A percentile compares a stretch with the other conserved stretches of the same genome.
phyloP scores from a whole-genome alignment of 2,888 invertebrate genomes.

The Bembecia ichneumoniformis region DNA sequence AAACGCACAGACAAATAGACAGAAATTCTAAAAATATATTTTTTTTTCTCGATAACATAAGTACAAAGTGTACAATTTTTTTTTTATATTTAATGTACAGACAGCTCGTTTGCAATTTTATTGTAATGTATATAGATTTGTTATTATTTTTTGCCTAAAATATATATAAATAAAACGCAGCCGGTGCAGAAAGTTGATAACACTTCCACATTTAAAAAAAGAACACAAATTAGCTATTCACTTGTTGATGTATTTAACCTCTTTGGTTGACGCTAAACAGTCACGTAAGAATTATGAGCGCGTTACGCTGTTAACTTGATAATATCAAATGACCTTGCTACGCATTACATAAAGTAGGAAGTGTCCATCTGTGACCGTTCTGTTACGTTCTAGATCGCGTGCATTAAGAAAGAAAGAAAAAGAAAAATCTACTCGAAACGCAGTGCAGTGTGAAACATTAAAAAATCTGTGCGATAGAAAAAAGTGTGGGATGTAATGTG shows the following conservation, averaged over 20 bases:
- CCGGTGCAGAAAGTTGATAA: no score
- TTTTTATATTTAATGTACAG: no score
- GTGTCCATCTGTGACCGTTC: neutral
- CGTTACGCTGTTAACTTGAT: conserved; percentile 7
- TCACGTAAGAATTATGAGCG: conserved; percentile 1
- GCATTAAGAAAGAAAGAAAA: neutral
- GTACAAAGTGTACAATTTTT: no score
- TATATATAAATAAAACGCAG: no score
- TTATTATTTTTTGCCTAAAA: no score
- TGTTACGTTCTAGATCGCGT: neutral
- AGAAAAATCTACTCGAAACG: neutral
- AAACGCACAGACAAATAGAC: no score
- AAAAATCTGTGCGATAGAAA: neutral
- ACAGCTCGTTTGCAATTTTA: no score
- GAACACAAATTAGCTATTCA: neutral
- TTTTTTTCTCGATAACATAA: no score
- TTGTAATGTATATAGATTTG: no score
- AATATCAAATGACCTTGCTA: conserved; percentile 10
- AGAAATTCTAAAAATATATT: no score
- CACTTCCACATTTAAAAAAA: neutral
- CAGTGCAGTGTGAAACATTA: neutral
- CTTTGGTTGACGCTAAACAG: neutral
- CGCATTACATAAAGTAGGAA: conserved; percentile 4
- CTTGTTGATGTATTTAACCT: no score
- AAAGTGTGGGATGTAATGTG: neutral